These are phyloP conservation scores for Sebastolobus altivelis DNA, from an alignment of 2,797 vertebrate genomes.

Conservation along the genomic window DNA sequence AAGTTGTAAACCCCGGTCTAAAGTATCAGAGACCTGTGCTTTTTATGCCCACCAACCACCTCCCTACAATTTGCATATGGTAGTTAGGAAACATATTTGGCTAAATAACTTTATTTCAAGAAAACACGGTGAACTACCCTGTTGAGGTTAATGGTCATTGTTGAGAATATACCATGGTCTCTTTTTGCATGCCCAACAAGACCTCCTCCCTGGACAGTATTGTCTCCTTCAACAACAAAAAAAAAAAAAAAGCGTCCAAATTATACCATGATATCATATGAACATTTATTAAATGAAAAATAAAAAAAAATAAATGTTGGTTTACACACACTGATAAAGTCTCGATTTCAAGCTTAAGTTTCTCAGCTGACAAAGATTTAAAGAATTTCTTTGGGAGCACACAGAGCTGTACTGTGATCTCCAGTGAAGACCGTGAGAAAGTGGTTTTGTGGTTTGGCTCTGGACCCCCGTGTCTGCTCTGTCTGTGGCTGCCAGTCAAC, in stretches of 20 bases:
- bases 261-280: neutral
- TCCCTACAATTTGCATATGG: neutral
- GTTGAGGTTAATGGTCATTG: neutral
- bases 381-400: slow-evolving; percentile 1
- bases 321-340: neutral
- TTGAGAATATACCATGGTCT: neutral
- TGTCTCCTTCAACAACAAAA: neutral
- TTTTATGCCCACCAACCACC: neutral
- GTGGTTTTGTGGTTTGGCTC: slow-evolving; percentile 67
- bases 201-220: neutral
- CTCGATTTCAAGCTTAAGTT: neutral
- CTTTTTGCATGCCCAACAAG: neutral
- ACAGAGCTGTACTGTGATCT: slow-evolving; percentile 20
- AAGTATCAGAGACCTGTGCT: neutral
- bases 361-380: slow-evolving; percentile 5
- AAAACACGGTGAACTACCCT: neutral
- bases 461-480: slow-evolving; percentile 69
- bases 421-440: slow-evolving; percentile 72
- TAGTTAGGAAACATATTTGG: neutral
- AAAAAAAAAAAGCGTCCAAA: neutral
- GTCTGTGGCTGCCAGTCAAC: slow-evolving; percentile 84
- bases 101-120: neutral
- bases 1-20: neutral
- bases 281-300: neutral
- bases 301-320: neutral